Evolutionary conservation across 2,888 invertebrate species (phyloP), one percentile per base, ranked within the genome.

Genomic region (Steinernema carpocapsae): DNA sequence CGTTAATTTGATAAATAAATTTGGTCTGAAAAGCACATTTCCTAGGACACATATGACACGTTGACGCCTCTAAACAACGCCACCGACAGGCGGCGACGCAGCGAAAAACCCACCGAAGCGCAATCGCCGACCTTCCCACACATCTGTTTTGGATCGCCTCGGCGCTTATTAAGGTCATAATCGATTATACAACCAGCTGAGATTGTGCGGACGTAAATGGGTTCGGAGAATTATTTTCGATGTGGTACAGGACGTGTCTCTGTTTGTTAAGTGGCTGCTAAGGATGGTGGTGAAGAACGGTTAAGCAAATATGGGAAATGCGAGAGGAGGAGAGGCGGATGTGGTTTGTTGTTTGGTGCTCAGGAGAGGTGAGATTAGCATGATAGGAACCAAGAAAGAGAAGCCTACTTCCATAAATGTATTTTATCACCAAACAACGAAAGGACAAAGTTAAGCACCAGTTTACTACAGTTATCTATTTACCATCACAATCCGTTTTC

Each of bases 111-210:
- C 7, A 43, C 43, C n/a, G 43, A 43, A 7, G 14, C 14, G 43
- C 3, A 56, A 56, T 26, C 24, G 3, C 7, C 26, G 56, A 56
- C 56, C 56, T 56, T 56, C 56, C 17, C 56, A 56, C 56, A 56
- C 56, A 56, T 56, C 56, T 56, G 56, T 56, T 24, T 56, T 6
- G 56, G 56, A 56, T 24, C 56, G 56, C 56, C 12, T 51, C 51
- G 51, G 19, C 56, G 56, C 56, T 56, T 56, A 56, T 56, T 56
- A 56, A 56, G 56, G 56, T 56, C 56, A 56, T 22, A 56, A 56
- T 26, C 56, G 56, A 56, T 56, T 56, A 24, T 56, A 56, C 56
- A 56, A 24, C 56, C 56, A 56, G 56, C 56, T 56, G 56, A 56
- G 56, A 51, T 10, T n/a, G 51, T 6, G 10, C 43, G 43, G 43